A percentile compares a stretch with the other conserved stretches of the same genome.
Evolutionary conservation across 2,797 vertebrate genomes (phyloP).

Genomic region (Sandelia bainsii): DNA sequence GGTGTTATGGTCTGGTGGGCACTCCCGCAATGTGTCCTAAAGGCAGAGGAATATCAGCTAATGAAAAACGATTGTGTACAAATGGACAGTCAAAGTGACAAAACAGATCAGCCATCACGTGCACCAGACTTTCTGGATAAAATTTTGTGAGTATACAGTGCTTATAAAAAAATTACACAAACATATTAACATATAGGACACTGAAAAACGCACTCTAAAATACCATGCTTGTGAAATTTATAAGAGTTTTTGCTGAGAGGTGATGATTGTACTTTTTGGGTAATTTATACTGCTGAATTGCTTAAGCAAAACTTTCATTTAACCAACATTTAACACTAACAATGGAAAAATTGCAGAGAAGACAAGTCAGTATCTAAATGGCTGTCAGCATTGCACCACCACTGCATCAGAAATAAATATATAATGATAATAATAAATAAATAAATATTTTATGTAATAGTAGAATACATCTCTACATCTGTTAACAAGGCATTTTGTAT

Average conservation of each 20-base stretch:
- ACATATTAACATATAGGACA: background rate
- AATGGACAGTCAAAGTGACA: background rate
- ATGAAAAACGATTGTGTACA: background rate
- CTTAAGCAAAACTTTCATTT: background rate
- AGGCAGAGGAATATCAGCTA: background rate
- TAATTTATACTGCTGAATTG: background rate
- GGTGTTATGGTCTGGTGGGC: conserved; percentile 81
- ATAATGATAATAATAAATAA: too few relatives aligned
- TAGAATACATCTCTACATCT: conserved; percentile 2
- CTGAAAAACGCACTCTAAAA: too few relatives aligned
- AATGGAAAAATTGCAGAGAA: background rate
- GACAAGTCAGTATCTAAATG: background rate
- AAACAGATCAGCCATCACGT: background rate
- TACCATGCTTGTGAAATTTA: too few relatives aligned
- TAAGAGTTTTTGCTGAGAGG: background rate
- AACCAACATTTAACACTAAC: background rate
- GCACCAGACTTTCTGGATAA: background rate
- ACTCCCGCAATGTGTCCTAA: conserved; percentile 96
- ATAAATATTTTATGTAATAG: conserved; percentile 9
- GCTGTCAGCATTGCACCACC: background rate
- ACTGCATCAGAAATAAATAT: background rate
- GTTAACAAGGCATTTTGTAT: conserved; percentile 32
- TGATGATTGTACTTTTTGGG: background rate
- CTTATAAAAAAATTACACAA: too few relatives aligned
- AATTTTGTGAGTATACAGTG: background rate